A percentile compares a stretch with the other conserved stretches of the same genome.
phyloP scores from a whole-genome alignment of 2,113 vertebrate genomes.

The Actenoides lindsayi region DNA sequence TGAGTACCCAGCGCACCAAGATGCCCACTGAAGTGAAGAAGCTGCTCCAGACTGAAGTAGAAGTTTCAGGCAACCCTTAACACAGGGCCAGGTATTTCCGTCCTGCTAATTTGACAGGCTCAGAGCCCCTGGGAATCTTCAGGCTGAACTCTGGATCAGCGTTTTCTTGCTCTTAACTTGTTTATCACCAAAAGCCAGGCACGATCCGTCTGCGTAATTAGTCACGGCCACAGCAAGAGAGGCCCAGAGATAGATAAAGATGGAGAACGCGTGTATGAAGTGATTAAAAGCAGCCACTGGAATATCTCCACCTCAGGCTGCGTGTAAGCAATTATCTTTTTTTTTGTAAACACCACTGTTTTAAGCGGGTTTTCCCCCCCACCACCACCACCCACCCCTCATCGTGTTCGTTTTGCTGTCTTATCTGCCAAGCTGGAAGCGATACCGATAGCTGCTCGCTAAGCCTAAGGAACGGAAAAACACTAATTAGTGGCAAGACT shows the following conservation, averaged over 20 bases:
- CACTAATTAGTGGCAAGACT: slow-evolving; percentile 12
- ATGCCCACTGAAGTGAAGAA: not conserved
- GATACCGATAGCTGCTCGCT: not conserved
- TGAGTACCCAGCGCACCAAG: not conserved
- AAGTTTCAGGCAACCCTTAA: not conserved
- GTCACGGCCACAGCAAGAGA: not conserved
- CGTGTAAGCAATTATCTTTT: not conserved
- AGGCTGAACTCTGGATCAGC: not conserved
- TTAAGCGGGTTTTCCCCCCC: not conserved
- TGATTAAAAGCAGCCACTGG: not conserved
- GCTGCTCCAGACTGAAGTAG: not conserved
- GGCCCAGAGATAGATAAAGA: not conserved
- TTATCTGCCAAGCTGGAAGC: not conserved
- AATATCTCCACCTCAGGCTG: not conserved
- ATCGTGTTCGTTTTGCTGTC: not conserved
- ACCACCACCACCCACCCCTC: not conserved
- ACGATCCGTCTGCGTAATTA: not conserved
- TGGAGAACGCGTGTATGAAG: not conserved
- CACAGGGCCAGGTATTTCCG: not conserved
- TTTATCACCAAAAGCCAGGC: not conserved
- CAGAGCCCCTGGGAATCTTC: not conserved
- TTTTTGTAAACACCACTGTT: not conserved
- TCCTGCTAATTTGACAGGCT: not conserved
- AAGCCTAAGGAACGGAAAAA: not conserved
- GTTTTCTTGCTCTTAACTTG: not conserved